Percentiles rank a stretch among this genome's conserved stretches.
phyloP scores from a whole-genome alignment of 37 sponge, comb jelly and placozoan species.

The Hexactinellida sp. region DNA sequence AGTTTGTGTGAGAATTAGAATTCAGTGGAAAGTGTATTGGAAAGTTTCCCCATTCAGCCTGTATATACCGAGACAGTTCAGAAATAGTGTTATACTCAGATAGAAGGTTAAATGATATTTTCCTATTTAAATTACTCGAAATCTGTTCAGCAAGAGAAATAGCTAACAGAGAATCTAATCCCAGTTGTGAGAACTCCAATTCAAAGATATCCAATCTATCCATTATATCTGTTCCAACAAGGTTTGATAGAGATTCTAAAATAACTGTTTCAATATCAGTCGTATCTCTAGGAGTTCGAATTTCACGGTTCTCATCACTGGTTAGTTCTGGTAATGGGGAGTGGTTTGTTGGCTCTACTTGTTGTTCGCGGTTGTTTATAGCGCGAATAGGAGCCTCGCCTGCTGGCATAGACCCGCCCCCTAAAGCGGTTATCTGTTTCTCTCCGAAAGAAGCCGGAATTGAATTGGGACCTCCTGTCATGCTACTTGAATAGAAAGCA shows the following conservation, averaged over 20 bases:
- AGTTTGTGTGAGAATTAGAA: background rate
- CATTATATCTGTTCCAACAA: background rate
- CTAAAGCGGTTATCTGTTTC: background rate
- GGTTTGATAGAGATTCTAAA: background rate
- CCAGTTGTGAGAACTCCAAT: background rate
- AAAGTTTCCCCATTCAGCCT: background rate
- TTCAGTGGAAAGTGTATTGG: background rate
- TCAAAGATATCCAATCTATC: background rate
- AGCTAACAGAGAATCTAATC: background rate
- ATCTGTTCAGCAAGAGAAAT: background rate
- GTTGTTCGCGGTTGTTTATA: background rate
- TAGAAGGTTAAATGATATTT: background rate
- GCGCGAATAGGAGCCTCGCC: background rate
- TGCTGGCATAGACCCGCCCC: background rate
- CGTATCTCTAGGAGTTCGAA: background rate
- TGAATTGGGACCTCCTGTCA: background rate
- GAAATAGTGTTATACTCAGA: background rate
- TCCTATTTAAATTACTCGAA: background rate
- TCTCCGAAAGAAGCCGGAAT: background rate
- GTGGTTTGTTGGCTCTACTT: background rate
- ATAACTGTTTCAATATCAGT: background rate
- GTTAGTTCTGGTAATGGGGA: background rate
- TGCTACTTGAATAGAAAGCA: background rate
- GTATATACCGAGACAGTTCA: background rate
- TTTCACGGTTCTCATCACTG: background rate